Evolutionary conservation across 2,797 vertebrate species (phyloP), one percentile per base, ranked within the genome.

Genomic region (Cebuella pygmaea): DNA sequence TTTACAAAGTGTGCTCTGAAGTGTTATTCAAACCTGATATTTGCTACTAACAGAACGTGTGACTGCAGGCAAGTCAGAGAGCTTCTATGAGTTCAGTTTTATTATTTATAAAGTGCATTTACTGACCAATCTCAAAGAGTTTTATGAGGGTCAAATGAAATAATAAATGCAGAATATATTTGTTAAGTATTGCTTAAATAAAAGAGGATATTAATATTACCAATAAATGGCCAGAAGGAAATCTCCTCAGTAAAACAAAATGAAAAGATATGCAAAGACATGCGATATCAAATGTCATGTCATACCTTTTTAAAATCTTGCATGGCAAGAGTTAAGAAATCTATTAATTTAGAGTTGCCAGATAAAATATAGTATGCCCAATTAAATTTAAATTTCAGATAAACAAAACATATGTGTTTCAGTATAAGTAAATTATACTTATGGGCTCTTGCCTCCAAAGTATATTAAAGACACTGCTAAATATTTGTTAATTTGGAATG

Each of bases 1-100:
- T 98, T 97, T 97, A 97, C 97, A 97, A 98, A 98, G 92, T 97
- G 95, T 97, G 93, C 94, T 98, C 95, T 98, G 96, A 96, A 98
- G 97, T 98, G 96, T 95, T 97, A 61, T 94, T 84, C 94, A 98
- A 98, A 98, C 98, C 96, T 98, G 95, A 95, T 96, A 36, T 74
- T 95, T 94, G 81, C 94, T 97, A 84, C 19, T 55, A 74, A 90
- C 96, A 97, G 92, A 97, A 96, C 72, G 93, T 80, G 19, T 91
- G n/a, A 93, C 41, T 9, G 41, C 15, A 72, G 13, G 57, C 8
- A 95, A 93, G 20, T 67, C 46, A 89, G 4, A 83, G 4, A 90
- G 80, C 2, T 44, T 67, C 39, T 57, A 44, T 11, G 39, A 33
- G 75, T 8, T 67, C 24, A 78, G 27, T 41, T 95, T 95, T 20